Evolutionary conservation across 2,888 invertebrate species (phyloP), one percentile per base, ranked within the genome.

Genomic region (Coelopa pilipes): DNA sequence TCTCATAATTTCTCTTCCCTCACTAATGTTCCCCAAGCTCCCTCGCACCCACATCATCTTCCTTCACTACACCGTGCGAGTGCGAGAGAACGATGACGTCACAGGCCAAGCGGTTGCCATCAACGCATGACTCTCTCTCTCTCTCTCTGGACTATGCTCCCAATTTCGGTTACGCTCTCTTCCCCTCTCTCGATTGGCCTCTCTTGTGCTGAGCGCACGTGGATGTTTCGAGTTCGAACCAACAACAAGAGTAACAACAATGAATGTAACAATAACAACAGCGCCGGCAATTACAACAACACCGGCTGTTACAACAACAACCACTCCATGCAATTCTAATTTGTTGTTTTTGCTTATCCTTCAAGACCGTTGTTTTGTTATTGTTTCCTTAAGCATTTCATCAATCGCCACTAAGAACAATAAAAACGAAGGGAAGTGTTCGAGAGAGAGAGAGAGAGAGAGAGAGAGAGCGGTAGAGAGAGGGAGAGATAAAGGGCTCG

Each of bases 231-330:
- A 53, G 46, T 13, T 46, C 19, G 19, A 65, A 45, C 2, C 34
- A 24, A 17, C 63, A 24, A 63, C 34, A 7, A 13, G n/a, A 45
- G 15, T 15, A 63, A 63, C 46, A 63, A 55, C 55, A 17, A 55
- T 55, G 55, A 55, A 34, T n/a, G n/a, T n/a, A n/a, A n/a, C n/a
- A n/a, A n/a, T n/a, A n/a, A n/a, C n/a, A n/a, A n/a, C n/a, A n/a
- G n/a, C n/a, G n/a, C n/a, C n/a, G n/a, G n/a, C n/a, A n/a, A n/a
- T n/a, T n/a, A n/a, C n/a, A n/a, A n/a, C n/a, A n/a, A n/a, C n/a
- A n/a, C n/a, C n/a, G n/a, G n/a, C n/a, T n/a, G n/a, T 66, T 34
- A 50, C 49, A 72, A 70, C 66, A 74, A 65, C 65, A 65, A 65
- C 17, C n/a, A 59, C 57, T 34, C 34, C 7, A 34, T 34, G 34